phyloP scores from a whole-genome alignment of 2,797 vertebrate species.

The Oreortyx pictus region DNA sequence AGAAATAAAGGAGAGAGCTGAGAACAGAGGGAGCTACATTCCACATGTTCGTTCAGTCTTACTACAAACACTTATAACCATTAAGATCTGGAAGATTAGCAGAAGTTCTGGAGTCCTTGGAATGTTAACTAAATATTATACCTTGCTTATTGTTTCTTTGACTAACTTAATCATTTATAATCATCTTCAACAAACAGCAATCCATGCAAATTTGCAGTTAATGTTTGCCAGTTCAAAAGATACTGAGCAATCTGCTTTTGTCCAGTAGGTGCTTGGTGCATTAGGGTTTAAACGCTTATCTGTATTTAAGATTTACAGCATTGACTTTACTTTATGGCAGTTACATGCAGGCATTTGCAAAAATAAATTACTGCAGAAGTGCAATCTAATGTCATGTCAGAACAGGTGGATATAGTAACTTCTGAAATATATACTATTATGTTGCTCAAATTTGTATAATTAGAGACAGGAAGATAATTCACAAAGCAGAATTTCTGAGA shows the following conservation, averaged over 20 bases:
- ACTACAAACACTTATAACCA: neutral
- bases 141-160: neutral
- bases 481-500: neutral
- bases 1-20: neutral
- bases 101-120: neutral
- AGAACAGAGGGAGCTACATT: neutral
- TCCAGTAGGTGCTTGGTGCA: neutral
- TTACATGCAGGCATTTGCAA: neutral
- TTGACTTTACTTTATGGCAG: neutral
- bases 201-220: neutral
- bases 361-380: neutral
- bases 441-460: neutral
- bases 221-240: constrained; percentile 15
- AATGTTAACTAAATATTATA: neutral
- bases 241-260: neutral
- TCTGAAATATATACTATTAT: neutral
- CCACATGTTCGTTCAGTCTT: neutral
- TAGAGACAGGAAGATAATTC: neutral
- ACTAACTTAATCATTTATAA: neutral
- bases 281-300: neutral
- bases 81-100: neutral
- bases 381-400: neutral
- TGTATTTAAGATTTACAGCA: neutral
- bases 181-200: constrained; percentile 22
- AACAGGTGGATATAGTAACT: neutral